phyloP scores from a whole-genome alignment of 2,888 invertebrate genomes.

The Rhopalosiphum nymphaeae region DNA sequence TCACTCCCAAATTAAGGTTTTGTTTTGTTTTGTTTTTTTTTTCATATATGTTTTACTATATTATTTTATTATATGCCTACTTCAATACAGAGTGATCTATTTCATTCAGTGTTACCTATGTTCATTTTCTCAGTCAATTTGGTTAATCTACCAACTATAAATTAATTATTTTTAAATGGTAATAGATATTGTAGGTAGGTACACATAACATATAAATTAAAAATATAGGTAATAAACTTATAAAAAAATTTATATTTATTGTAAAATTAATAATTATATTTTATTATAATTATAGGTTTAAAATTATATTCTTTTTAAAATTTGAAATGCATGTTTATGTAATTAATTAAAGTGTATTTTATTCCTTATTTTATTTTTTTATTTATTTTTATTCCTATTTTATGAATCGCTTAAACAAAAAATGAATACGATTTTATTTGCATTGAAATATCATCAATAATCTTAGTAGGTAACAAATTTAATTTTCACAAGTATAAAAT shows the following conservation, averaged over 20 bases:
- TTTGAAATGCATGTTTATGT: neutral
- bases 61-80: neutral
- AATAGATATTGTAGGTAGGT: no score
- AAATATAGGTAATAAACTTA: neutral
- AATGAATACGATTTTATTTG: neutral
- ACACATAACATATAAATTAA: neutral
- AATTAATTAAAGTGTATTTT: neutral
- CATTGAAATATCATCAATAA: neutral
- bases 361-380: no score
- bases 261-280: neutral
- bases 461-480: neutral
- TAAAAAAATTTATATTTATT: neutral
- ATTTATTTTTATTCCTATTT: no score
- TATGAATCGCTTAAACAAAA: neutral
- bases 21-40: conserved; percentile 42
- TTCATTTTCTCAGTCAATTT: neutral
- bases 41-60: neutral
- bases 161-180: neutral
- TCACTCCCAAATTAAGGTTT: conserved; percentile 55
- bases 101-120: neutral
- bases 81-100: neutral
- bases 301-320: neutral
- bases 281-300: neutral
- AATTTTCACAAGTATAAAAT: neutral
- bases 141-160: neutral